Base-by-base conservation (phyloP, 1,140 invertebrate genomes). In the Sycophaga agraensis region DNA sequence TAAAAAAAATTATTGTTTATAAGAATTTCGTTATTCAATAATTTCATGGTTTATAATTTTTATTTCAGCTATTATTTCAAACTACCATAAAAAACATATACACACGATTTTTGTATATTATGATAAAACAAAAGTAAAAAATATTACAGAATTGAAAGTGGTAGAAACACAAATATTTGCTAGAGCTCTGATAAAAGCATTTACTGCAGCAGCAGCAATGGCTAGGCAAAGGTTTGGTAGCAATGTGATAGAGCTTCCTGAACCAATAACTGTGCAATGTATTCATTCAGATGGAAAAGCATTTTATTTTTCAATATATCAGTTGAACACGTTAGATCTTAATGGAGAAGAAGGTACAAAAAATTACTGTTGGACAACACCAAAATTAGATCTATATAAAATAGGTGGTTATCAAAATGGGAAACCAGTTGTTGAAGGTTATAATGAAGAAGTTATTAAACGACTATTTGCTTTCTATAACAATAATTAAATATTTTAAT, bases 271-370 rank as follows among this genome's bases (percentile, higher is more conserved):
- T 26, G 73, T 94, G 9, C 93, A 95, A 71, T 88, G 88, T 71
- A 82, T 95, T 62, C 89, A 93, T 48, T 87, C 88, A 1, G 87
- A 93, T 72, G 87, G 90, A 14, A 79, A 85, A 58, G 73, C 80
- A 7, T 92, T 91, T 70, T 86, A 93, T 71, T 94, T 95, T 75
- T 87, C 88, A 9, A 84, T 92, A 35, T 87, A 91, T 64, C 92
- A 96, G 78, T 78, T 96, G n/a, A 95, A 96, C 71, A 93, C 91
- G 2, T 76, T 94, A 17, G 82, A 91, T 75, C 66, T 91, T 4
- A 81, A 86, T 72, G 80, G 82, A 3, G 72, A 54, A 24, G 77
- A 84, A 28, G 85, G 85, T n/a, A 75, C 82, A 2, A 92, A 88
- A 71, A 96, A 96, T 78, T 84, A 90, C 65, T 91, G 89, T 84